A percentile compares a stretch with the other conserved stretches of the same genome.
Evolutionary conservation across 2,888 invertebrate genomes (phyloP).

Genomic region (Euphydryas editha): DNA sequence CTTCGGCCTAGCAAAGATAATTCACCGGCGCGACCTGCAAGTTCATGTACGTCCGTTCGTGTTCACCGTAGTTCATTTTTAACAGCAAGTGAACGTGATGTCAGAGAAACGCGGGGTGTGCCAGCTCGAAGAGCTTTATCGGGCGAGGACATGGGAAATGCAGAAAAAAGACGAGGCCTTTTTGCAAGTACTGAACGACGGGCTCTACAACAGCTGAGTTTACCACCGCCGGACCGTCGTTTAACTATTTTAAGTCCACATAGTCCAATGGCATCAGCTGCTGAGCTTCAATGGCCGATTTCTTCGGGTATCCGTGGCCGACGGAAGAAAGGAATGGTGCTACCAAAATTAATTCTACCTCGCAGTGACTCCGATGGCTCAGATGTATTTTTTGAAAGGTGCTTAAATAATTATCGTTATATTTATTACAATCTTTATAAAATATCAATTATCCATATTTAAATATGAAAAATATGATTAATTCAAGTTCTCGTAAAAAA

Average conservation of each 20-base stretch:
- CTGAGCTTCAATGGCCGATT: conserved; percentile 86
- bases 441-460: too few relatives aligned
- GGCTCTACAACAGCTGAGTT: conserved; percentile 86
- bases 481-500: neutral
- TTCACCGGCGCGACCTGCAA: conserved; percentile 81
- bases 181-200: conserved; percentile 87
- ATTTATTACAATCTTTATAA: too few relatives aligned
- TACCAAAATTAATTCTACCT: conserved; percentile 89
- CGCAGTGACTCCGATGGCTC: conserved; percentile 89
- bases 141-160: conserved; percentile 85
- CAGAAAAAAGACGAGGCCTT: conserved; percentile 86
- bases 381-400: conserved; percentile 86
- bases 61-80: conserved; percentile 85
- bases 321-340: conserved; percentile 88
- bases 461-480: neutral
- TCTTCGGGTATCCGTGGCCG: conserved; percentile 84
- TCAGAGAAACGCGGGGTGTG: conserved; percentile 85
- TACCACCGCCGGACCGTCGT: conserved; percentile 86
- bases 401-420: conserved; percentile 48
- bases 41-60: conserved; percentile 76
- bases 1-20: conserved; percentile 84
- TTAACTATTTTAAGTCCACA: conserved; percentile 92
- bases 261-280: conserved; percentile 87
- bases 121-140: conserved; percentile 86
- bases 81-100: conserved; percentile 87